These are phyloP conservation scores for Monomorium pharaonis DNA, from an alignment of 1,140 invertebrate species.

Conservation along the genomic window DNA sequence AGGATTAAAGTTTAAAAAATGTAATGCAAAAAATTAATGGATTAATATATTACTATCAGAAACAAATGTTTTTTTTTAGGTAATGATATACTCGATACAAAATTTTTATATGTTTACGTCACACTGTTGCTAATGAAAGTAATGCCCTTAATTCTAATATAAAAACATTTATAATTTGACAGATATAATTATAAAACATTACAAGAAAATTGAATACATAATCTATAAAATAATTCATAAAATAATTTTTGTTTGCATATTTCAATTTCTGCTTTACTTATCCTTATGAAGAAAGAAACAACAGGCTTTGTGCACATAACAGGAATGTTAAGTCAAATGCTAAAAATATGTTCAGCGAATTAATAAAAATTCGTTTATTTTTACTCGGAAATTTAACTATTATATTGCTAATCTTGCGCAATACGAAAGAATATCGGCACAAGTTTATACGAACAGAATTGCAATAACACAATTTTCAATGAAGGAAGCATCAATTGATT, in stretches of 20 bases:
- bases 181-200: constrained; percentile 3
- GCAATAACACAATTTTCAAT: constrained; percentile 15
- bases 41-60: constrained; percentile 6
- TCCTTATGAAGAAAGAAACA: background rate
- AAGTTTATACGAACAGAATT: constrained; percentile 6
- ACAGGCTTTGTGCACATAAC: background rate
- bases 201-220: background rate
- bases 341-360: background rate
- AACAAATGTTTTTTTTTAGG: background rate
- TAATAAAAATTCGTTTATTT: constrained; percentile 21
- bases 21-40: background rate
- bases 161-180: background rate
- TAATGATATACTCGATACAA: background rate
- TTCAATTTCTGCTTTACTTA: background rate
- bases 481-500: constrained; percentile 24
- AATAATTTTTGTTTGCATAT: background rate
- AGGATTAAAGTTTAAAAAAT: constrained; percentile 3
- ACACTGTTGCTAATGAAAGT: background rate
- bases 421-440: constrained; percentile 1
- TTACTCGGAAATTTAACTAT: background rate
- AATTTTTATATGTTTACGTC: background rate
- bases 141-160: background rate
- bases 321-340: constrained; percentile 31
- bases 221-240: background rate
- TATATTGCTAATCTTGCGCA: background rate